These are phyloP conservation scores for Theocolax elegans DNA, from an alignment of 1,140 invertebrate genomes.

Conservation along the genomic window DNA sequence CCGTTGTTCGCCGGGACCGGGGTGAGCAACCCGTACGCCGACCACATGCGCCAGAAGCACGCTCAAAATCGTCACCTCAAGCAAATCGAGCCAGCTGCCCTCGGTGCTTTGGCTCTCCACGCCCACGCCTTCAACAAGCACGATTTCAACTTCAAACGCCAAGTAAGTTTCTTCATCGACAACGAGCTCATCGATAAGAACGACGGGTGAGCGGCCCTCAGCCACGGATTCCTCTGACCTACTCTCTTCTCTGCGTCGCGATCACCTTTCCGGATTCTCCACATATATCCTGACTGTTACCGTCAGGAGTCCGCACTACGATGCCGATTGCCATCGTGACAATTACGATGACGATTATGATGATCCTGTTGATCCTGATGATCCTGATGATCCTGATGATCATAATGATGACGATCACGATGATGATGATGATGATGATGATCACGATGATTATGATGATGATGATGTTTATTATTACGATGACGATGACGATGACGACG, in stretches of 20 bases:
- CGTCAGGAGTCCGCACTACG: neutral
- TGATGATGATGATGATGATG: neutral
- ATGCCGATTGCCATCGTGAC: neutral
- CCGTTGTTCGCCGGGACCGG: conserved; percentile 61
- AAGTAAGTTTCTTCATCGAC: conserved; percentile 85
- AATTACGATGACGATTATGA: conserved; percentile 14
- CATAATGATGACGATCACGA: neutral
- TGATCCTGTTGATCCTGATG: neutral
- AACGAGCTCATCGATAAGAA: conserved; percentile 78
- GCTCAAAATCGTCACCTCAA: conserved; percentile 57
- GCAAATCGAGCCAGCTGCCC: conserved; percentile 65
- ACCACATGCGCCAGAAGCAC: conserved; percentile 46
- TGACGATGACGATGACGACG: neutral
- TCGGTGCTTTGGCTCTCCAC: conserved; percentile 59
- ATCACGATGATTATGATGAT: too few relatives aligned
- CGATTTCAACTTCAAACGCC: conserved; percentile 76
- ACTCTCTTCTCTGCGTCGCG: too few relatives aligned
- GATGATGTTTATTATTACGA: too few relatives aligned
- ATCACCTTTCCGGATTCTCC: too few relatives aligned
- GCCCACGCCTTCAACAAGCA: conserved; percentile 71
- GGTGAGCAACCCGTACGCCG: conserved; percentile 62
- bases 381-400: neutral
- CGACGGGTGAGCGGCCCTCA: neutral
- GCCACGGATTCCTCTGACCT: too few relatives aligned
- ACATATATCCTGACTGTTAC: too few relatives aligned